Evolutionary conservation across 2,113 vertebrate species (phyloP), one percentile per base, ranked within the genome.

Genomic region (Paedocypris sp.): DNA sequence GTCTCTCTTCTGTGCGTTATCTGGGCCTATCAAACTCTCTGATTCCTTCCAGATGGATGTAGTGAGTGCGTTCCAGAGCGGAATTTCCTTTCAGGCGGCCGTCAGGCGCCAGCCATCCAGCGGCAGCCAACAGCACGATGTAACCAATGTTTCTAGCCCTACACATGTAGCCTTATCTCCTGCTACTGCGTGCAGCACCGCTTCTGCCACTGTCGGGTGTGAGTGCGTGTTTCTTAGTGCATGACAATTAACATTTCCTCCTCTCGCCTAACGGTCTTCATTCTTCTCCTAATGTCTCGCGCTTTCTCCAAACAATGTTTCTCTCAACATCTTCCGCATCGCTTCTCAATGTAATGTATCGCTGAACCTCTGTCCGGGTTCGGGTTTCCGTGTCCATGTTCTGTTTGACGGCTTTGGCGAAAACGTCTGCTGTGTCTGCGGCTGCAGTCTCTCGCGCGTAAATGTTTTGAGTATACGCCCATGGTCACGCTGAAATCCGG

Each of bases 61-160:
- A 95, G 95, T 99, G 90, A 99, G 92, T 96, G 95, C 95, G 88
- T 99, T 99, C 95, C 95, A 99, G 92, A 97, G 94, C 88, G 93
- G 93, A 91, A 91, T 89, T 93, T 94, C 94, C 92, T 97, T 99
- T 93, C 95, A 99, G 95, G 95, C 93, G 87, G 90, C 92, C 88
- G 90, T 97, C 84, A 97, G 94, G 93, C 93, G 94, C 81, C 95
- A 98, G 89, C 92, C 95, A 87, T 99, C 95, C 91, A 96, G 92
- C 93, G 88, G 89, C 92, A 99, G 95, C 93, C 94, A 98, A 86
- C 95, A 99, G 87, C 95, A 97, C 89, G 94, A 99, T 99, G 95
- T 99, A 99, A 99, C 95, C 94, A 94, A 99, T 95, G 92, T 99
- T 98, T 99, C 95, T 99, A 99, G 94, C 94, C 95, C 95, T 97